These are phyloP conservation scores for Leptobrachium ailaonicum DNA, from an alignment of 2,113 vertebrate species.

Conservation along the genomic window DNA sequence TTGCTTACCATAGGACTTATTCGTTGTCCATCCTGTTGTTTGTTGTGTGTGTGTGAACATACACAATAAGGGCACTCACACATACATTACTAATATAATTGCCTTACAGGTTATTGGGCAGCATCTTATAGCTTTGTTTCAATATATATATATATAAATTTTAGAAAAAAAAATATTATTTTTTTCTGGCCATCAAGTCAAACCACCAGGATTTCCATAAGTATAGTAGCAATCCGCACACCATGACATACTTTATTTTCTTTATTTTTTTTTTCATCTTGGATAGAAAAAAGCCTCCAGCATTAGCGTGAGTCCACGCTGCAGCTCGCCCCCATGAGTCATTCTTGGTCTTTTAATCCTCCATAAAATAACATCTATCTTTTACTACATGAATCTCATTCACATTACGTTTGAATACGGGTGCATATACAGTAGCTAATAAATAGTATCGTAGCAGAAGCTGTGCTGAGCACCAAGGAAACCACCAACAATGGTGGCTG, in stretches of 20 bases:
- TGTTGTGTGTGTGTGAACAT: no score
- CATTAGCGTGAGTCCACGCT: neutral
- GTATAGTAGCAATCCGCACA: slow-evolving; percentile 2
- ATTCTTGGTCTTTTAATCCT: neutral
- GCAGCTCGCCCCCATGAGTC: slow-evolving; percentile 10
- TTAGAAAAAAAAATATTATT: no score
- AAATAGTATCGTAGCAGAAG: neutral
- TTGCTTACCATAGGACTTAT: no score
- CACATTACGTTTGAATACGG: neutral
- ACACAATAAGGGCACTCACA: no score
- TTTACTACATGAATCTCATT: neutral
- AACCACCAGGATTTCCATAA: neutral
- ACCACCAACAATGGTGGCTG: neutral
- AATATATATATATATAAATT: no score
- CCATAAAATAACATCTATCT: neutral
- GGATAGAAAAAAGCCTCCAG: slow-evolving; percentile 18
- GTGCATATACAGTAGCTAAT: neutral
- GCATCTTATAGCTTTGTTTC: no score
- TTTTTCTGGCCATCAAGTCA: neutral
- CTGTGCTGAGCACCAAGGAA: neutral
- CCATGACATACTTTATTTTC: slow-evolving; percentile 10
- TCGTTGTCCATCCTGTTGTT: no score
- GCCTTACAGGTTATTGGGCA: no score
- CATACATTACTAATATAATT: no score
- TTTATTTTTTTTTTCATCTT: neutral